Base-by-base conservation (phyloP, 2,113 vertebrate genomes). In the Chauna torquata region DNA sequence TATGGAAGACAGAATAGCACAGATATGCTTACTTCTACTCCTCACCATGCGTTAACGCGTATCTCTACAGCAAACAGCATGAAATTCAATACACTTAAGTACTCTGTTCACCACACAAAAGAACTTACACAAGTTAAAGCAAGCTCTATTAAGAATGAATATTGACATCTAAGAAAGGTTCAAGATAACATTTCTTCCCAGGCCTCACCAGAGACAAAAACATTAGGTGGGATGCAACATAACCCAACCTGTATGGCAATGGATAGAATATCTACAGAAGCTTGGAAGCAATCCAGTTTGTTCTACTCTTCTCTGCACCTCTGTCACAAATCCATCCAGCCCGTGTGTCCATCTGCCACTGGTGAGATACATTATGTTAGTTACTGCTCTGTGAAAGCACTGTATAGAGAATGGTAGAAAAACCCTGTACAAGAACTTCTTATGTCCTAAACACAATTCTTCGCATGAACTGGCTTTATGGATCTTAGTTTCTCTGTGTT, bases 1-100 rank as follows among this genome's bases (percentile, higher is more conserved):
- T 85, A 50, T 22, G 17, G 77, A 85, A 85, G 49, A 54, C 34
- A 65, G 45, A 89, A 62, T 9, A 89, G 50, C 45, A 82, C 42
- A 57, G 50, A 55, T 55, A 74, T 55, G 64, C 65, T 84, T 61
- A 30, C 24, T 91, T 80, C 69, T 72, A 80, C 23, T 77, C 34
- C 47, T 83, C 47, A 38, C n/a, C 30, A 24, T 58, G 25, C 58
- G 49, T 91, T 90, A 91, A 94, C 47, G 58, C 62, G 34, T 40
- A 74, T 88, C 28, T 49, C 75, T 62, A 77, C 25, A 85, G 55
- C 84, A 91, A 88, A 90, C 24, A 85, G 76, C 38, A 85, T 42
- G 81, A 88, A 94, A 94, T 79, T 70, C 86, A 77, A 83, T 79
- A 62, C 28, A 81, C n/a, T 59, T 62, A 92, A 83, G 28, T 47